phyloP scores from a whole-genome alignment of 2,113 vertebrate genomes.

The Sebastes fasciatus region DNA sequence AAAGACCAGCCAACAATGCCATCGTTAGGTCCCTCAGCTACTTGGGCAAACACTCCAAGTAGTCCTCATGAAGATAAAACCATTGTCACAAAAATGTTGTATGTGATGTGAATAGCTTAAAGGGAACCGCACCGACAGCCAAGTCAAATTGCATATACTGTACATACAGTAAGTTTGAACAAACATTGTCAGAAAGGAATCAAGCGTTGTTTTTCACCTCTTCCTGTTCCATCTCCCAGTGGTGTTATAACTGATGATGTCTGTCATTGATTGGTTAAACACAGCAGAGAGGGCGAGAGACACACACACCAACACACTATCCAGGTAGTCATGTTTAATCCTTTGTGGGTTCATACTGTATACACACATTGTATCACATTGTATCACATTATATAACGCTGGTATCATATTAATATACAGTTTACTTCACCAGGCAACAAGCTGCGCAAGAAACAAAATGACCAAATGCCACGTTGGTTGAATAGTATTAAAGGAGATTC shows the following conservation, averaged over 20 bases:
- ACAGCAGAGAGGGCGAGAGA: slow-evolving; percentile 68
- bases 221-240: slow-evolving; percentile 54
- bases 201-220: slow-evolving; percentile 10
- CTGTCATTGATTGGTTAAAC: slow-evolving; percentile 88
- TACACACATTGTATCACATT: background rate
- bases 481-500: background rate
- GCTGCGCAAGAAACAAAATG: background rate
- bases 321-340: background rate
- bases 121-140: too few species aligned
- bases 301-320: slow-evolving; percentile 8
- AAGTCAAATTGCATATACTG: background rate
- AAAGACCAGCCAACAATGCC: background rate
- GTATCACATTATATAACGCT: background rate
- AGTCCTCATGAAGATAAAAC: background rate
- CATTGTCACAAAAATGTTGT: background rate
- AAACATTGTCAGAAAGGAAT: background rate
- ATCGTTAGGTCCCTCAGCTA: background rate
- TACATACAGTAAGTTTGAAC: background rate
- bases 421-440: background rate
- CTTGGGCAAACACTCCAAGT: background rate
- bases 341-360: background rate
- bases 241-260: slow-evolving; percentile 81
- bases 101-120: too few species aligned
- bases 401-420: background rate
- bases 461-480: background rate